Percentiles rank a stretch among this genome's conserved stretches.
phyloP scores from a whole-genome alignment of 1,140 invertebrate species.

The Anthonomus grandis region DNA sequence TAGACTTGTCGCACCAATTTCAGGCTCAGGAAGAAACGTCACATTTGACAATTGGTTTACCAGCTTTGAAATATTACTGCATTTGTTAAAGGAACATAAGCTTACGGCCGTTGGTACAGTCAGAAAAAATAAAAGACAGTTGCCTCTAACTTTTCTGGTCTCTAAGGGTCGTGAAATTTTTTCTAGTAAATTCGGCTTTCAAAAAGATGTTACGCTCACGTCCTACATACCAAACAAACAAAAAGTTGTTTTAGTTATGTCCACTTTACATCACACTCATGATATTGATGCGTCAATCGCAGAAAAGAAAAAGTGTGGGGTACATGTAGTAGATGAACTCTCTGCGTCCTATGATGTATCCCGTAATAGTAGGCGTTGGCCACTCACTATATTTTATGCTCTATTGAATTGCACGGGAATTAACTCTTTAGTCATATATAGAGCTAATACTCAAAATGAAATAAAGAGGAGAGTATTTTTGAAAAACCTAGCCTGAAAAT shows the following conservation, averaged over 20 bases:
- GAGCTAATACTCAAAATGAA: not conserved
- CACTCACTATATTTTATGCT: conserved; percentile 15
- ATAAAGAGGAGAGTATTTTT: not conserved
- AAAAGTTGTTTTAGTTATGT: conserved; percentile 39
- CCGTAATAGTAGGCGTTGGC: conserved; percentile 9
- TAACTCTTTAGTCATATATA: too few species aligned
- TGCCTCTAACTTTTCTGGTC: conserved; percentile 34
- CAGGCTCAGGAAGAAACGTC: conserved; percentile 40
- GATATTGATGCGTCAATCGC: conserved; percentile 9
- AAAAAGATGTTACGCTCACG: conserved; percentile 31
- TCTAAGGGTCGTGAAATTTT: conserved; percentile 18
- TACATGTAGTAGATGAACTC: conserved; percentile 11
- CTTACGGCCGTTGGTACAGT: conserved; percentile 42
- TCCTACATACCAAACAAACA: conserved; percentile 43
- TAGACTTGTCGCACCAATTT: conserved; percentile 29
- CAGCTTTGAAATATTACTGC: conserved; percentile 33
- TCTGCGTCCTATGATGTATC: conserved; percentile 10
- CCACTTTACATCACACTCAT: conserved; percentile 34
- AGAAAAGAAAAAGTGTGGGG: conserved; percentile 13
- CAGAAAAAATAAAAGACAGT: conserved; percentile 41
- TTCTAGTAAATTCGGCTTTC: conserved; percentile 30
- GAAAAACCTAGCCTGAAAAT: conserved; percentile 2
- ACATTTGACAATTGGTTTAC: conserved; percentile 48
- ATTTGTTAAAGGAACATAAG: conserved; percentile 28
- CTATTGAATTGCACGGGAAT: too few species aligned